A percentile compares a stretch with the other conserved stretches of the same genome.
Evolutionary conservation across 2,888 invertebrate species (phyloP).

Genomic region (Ectemnius continuus): DNA sequence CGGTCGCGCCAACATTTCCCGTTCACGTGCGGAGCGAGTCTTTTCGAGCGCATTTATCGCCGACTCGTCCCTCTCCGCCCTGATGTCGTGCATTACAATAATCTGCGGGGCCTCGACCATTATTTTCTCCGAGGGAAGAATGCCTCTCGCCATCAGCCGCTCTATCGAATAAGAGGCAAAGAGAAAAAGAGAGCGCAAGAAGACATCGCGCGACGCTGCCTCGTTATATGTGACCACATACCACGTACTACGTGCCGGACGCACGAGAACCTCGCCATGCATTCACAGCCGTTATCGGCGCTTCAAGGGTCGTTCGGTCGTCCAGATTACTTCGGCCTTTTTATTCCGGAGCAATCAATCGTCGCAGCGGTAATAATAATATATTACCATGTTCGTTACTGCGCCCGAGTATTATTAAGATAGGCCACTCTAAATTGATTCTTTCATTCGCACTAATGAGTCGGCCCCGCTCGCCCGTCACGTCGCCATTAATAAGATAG

Average conservation of each 20-base stretch:
- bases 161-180: conserved; percentile 18
- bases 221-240: conserved; percentile 2
- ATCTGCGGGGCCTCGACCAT: conserved; percentile 25
- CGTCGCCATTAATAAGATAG: conserved; percentile 2
- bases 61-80: conserved; percentile 9
- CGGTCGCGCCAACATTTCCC: conserved; percentile 15
- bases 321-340: conserved; percentile 25
- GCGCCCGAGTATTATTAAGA: conserved; percentile 38
- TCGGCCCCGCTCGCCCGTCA: not conserved
- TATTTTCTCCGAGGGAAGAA: conserved; percentile 26
- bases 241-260: not conserved
- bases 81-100: conserved; percentile 16
- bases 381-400: conserved; percentile 40
- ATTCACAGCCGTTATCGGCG: conserved; percentile 39
- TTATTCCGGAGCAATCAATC: conserved; percentile 49
- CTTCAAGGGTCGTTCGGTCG: conserved; percentile 49
- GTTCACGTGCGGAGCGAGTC: conserved; percentile 3
- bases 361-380: conserved; percentile 44
- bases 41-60: conserved; percentile 16
- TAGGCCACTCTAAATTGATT: conserved; percentile 43
- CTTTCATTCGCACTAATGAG: conserved; percentile 20
- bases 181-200: too few species aligned
- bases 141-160: conserved; percentile 19
- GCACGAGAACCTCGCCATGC: not conserved
- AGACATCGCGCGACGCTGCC: not conserved